Percentiles rank a stretch among this genome's conserved stretches.
Evolutionary conservation across 1,140 invertebrate species (phyloP).

Genomic region (Notospermus geniculatus): DNA sequence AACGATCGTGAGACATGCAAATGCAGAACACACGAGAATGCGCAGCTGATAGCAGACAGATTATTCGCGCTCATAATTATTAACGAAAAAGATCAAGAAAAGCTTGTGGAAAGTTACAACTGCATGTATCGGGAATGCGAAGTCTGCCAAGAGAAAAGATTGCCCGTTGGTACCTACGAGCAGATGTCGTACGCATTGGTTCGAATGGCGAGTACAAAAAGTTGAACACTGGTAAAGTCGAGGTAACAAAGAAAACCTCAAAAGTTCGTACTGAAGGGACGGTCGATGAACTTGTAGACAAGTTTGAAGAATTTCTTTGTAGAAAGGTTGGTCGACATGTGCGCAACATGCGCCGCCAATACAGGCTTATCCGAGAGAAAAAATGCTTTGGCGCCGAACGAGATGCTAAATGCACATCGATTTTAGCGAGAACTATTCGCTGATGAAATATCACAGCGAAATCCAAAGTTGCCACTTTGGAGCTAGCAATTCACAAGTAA

Average conservation of each 20-base stretch:
- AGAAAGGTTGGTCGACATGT: constrained; percentile 1
- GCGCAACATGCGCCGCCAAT: constrained; percentile 17
- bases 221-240: neutral
- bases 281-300: neutral
- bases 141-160: neutral
- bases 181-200: neutral
- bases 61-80: neutral
- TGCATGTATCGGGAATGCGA: neutral
- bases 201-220: constrained; percentile 1
- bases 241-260: neutral
- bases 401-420: too few relatives aligned
- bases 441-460: constrained; percentile 19
- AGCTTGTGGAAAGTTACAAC: neutral
- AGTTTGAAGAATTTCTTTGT: constrained; percentile 5
- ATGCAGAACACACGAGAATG: neutral
- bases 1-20: too few relatives aligned
- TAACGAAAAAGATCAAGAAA: neutral
- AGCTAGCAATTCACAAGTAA: too few relatives aligned
- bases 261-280: neutral
- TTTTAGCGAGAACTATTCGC: constrained; percentile 25
- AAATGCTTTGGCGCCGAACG: neutral
- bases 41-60: neutral
- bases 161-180: neutral
- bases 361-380: neutral
- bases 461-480: constrained; percentile 28